Evolutionary conservation across 2,113 vertebrate genomes (phyloP).

Genomic region (Ictalurus furcatus): DNA sequence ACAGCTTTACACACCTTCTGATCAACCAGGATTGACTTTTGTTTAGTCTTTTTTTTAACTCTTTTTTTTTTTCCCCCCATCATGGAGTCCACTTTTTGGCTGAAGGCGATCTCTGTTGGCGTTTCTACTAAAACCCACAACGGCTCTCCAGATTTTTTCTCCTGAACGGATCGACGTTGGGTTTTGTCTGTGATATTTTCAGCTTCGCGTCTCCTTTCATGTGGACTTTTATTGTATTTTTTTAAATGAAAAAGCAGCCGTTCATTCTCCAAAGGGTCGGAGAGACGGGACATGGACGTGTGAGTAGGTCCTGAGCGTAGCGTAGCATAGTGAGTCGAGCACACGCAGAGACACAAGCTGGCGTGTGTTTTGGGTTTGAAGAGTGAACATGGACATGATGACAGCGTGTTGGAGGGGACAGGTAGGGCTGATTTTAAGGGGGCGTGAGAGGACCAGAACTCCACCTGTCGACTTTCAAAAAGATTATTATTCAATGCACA

Average conservation of each 20-base stretch:
- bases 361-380: not conserved
- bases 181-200: not conserved
- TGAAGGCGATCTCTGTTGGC: not conserved
- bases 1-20: not conserved
- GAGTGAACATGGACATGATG: conserved; percentile 68
- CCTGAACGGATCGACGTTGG: not conserved
- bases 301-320: conserved; percentile 6
- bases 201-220: not conserved
- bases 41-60: not conserved
- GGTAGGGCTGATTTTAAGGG: conserved; percentile 57
- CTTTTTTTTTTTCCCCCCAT: not conserved
- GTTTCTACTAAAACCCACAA: not conserved
- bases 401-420: conserved; percentile 75
- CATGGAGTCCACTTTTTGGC: not conserved
- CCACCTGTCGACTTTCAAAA: not conserved
- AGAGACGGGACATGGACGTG: not conserved
- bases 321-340: not conserved
- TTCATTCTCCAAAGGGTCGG: conserved; percentile 12
- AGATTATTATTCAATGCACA: not conserved
- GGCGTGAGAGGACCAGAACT: not conserved
- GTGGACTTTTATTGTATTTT: not conserved
- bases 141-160: not conserved
- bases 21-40: not conserved
- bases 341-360: conserved; percentile 41
- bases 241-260: conserved; percentile 33